These are phyloP conservation scores for Triplophysa dalaica DNA, from an alignment of 2,113 vertebrate species.

Conservation along the genomic window DNA sequence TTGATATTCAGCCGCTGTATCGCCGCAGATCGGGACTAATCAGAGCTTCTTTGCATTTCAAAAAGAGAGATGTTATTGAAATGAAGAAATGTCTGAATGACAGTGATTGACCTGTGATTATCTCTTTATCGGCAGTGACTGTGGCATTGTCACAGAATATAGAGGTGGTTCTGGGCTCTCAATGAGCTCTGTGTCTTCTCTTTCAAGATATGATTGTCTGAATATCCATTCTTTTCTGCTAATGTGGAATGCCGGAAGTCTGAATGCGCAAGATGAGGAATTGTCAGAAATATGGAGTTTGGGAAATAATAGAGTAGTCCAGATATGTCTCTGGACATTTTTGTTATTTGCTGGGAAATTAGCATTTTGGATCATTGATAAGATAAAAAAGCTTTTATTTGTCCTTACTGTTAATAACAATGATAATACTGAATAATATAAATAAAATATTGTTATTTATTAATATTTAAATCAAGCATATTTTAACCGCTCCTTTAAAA, in stretches of 20 bases:
- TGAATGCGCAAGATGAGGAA: slow-evolving; percentile 2
- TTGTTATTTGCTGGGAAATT: not conserved
- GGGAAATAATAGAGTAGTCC: slow-evolving; percentile 1
- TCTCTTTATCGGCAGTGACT: slow-evolving; percentile 52
- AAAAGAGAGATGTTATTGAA: slow-evolving; percentile 45
- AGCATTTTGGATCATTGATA: not conserved
- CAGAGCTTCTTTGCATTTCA: slow-evolving; percentile 49
- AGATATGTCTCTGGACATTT: not conserved
- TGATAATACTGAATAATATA: no score
- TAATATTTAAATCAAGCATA: no score
- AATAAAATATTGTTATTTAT: no score
- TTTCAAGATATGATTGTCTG: slow-evolving; percentile 37
- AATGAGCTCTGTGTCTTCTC: slow-evolving; percentile 34
- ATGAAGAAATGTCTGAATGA: slow-evolving; percentile 54
- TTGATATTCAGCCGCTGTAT: slow-evolving; percentile 54
- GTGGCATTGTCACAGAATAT: slow-evolving; percentile 47
- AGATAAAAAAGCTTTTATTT: not conserved
- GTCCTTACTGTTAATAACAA: no score
- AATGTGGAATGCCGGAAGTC: slow-evolving; percentile 43
- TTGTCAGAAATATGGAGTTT: not conserved
- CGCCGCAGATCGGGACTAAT: slow-evolving; percentile 47
- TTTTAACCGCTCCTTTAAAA: no score
- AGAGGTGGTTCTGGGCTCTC: slow-evolving; percentile 18
- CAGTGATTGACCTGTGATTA: slow-evolving; percentile 60
- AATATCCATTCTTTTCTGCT: slow-evolving; percentile 17